These are phyloP conservation scores for Brachypteracias leptosomus DNA, from an alignment of 2,113 vertebrate species.

Conservation along the genomic window DNA sequence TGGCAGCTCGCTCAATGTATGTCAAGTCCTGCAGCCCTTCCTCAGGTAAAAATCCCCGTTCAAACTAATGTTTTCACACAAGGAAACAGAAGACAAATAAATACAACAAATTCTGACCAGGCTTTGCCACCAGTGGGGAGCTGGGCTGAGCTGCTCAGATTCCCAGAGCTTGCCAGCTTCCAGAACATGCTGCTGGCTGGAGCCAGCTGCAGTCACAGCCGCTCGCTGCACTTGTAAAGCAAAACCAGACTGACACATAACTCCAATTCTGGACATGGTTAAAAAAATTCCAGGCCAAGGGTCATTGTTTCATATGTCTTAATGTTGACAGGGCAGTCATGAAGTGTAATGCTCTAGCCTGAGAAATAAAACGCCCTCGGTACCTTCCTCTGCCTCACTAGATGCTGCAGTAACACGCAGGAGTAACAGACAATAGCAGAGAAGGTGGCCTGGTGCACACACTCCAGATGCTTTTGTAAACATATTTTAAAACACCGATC, in stretches of 20 bases:
- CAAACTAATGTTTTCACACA: not conserved
- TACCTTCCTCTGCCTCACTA: not conserved
- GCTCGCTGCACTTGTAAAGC: rapidly evolving
- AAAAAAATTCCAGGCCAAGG: not conserved
- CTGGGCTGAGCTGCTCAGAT: not conserved
- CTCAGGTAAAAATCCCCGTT: not conserved
- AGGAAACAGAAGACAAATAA: not conserved
- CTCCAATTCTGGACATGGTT: not conserved
- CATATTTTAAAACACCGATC: slow-evolving; percentile 7
- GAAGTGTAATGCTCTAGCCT: not conserved
- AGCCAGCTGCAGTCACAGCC: not conserved
- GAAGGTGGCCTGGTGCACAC: not conserved
- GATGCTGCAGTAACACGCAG: not conserved
- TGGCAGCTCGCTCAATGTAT: not conserved
- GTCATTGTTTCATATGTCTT: not conserved
- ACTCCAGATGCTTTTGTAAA: slow-evolving; percentile 11
- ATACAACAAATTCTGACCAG: not conserved
- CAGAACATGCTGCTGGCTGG: rapidly evolving
- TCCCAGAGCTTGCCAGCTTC: not conserved
- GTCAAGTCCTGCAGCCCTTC: not conserved
- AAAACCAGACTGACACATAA: not conserved
- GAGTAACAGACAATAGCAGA: not conserved
- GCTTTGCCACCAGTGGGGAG: not conserved
- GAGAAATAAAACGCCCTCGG: not conserved
- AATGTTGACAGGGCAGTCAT: not conserved